Base-by-base conservation (phyloP, 2,888 invertebrate species). In the Ecdyonurus torrentis region DNA sequence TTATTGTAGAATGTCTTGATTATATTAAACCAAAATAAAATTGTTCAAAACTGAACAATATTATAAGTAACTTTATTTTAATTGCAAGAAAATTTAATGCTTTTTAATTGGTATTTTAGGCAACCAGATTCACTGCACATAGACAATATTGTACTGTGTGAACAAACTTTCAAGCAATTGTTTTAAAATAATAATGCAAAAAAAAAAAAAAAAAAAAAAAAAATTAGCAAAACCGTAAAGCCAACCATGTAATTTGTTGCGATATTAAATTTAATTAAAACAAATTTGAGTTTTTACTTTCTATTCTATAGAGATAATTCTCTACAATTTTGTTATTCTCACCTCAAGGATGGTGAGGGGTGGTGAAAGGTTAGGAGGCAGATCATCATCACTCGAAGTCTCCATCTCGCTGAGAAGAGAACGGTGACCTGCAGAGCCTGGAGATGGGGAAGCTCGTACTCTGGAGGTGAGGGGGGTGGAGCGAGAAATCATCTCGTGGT, bases 361-460 rank as follows among this genome's bases (percentile, higher is more conserved):
- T 20, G 55, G 55, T 5, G 55, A 55, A n/a, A 55, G 55, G 22
- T 55, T 55, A n/a, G 55, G 55, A 10, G 52, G 61, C 19, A 63
- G 24, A 24, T 63, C 63, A 65, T 75, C 76, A 67, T 77, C 73
- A 67, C 72, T 87, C 68, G 84, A 84, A 61, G 87, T 83, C 74
- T 93, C 92, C 85, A 95, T 89, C 80, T 95, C 94, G 67, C 89
- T 91, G 72, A 91, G 89, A 64, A 95, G 80, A 23, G 93, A 92
- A 66, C 89, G 74, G 66, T 75, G 73, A 5, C 73, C 72, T 53
- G 71, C 68, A 75, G 66, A 81, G 79, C 5, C 81, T 76, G 66
- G 69, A 15, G 66, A 63, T 59, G 70, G 69, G 50, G 68, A 75
- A 75, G 7, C 75, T 71, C 55, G 55, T 5, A 55, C n/a, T 7